Percentiles rank a stretch among this genome's conserved stretches.
Conservation (phyloP, 1,140 invertebrate species). For the Drosophila nannoptera region DNA sequence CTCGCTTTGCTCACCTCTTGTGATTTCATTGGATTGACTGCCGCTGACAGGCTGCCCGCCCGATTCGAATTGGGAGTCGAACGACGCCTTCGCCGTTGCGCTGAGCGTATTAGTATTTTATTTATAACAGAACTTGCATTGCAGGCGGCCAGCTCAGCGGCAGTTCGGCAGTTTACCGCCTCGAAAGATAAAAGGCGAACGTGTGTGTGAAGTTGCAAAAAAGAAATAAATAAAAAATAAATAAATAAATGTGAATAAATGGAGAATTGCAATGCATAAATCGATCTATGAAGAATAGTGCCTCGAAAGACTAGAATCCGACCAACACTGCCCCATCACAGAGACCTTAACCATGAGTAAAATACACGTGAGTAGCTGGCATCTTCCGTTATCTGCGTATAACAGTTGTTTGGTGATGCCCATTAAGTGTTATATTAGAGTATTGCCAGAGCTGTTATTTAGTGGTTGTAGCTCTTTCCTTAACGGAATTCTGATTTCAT, state of each 20-base stretch:
- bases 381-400: not conserved
- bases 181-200: constrained; percentile 48
- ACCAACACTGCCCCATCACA: not conserved
- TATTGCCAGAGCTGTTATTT: constrained; percentile 14
- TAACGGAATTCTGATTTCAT: constrained; percentile 48
- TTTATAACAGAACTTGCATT: constrained; percentile 77
- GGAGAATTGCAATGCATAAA: constrained; percentile 8
- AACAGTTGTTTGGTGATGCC: not conserved
- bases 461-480: not conserved
- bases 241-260: not conserved
- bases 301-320: constrained; percentile 32
- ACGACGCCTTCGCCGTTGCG: constrained; percentile 33
- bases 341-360: constrained; percentile 53
- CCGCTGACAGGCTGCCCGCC: constrained; percentile 31
- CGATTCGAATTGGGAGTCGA: constrained; percentile 65
- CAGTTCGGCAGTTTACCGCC: constrained; percentile 19
- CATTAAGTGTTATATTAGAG: not conserved
- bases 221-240: constrained; percentile 12
- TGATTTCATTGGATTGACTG: constrained; percentile 65
- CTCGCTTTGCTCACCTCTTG: constrained; percentile 45
- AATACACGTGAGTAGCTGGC: constrained; percentile 60
- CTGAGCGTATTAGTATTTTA: constrained; percentile 46
- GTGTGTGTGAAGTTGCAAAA: constrained; percentile 39
- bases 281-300: constrained; percentile 33
- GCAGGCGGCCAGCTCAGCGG: constrained; percentile 55